Base-by-base conservation (phyloP, 2,113 vertebrate species). In the Illadopsis cleaveri region DNA sequence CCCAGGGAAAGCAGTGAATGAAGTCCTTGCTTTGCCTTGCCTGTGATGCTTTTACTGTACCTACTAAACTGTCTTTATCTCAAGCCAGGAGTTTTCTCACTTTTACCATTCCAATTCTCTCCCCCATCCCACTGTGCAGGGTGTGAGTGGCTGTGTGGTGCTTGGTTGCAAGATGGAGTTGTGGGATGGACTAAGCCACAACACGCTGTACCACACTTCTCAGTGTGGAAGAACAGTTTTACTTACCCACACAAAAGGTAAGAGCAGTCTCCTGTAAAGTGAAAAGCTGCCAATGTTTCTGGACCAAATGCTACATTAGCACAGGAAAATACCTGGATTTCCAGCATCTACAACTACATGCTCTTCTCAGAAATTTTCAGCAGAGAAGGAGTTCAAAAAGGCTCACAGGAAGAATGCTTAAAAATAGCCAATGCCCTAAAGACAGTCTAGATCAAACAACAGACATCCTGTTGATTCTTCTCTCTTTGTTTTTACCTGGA, bases 381-480 rank as follows among this genome's bases (percentile, higher is more conserved):
- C 54, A 84, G 77, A 91, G 64, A 37, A 60, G 54, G 72, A 96
- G 92, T 92, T 96, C 86, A 95, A 83, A 94, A 90, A 88, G 73
- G 83, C 84, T 93, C 51, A 87, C 89, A 94, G 97, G 97, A 98
- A 98, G 78, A 87, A 71, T 66, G 69, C 24, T 94, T 93, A 95
- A 97, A 94, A 95, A 96, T 89, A 96, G 60, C 27, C 1, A 27
- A 2, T 1, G 4, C 76, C 70, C 72, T 84, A 18, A 69, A 93
- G 91, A 91, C 81, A 17, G 14, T 68, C 72, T 28, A 86, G 93
- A 92, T 95, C 88, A 69, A 91, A 73, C 77, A 92, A 77, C 81
- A 84, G 85, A 96, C 94, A 96, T 97, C 96, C 97, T 97, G 96
- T 96, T 95, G 47, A 30, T 60, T 71, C 62, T 76, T 58, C 47